Evolutionary conservation across 2,113 vertebrate genomes (phyloP).

Genomic region (Thamnophis sirtalis): DNA sequence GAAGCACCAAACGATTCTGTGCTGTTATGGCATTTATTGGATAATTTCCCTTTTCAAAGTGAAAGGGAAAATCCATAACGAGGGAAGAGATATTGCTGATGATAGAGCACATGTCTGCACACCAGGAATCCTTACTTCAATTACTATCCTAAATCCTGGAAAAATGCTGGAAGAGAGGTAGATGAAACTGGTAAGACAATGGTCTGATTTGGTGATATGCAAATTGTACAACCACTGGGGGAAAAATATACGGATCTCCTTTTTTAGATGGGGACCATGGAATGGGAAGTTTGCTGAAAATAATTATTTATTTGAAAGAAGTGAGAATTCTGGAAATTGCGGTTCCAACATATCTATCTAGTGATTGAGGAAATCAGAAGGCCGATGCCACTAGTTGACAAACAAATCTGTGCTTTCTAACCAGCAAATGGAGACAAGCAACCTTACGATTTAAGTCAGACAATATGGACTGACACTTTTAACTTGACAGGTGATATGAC

Average conservation of each 20-base stretch:
- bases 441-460: conserved; percentile 5
- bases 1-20: neutral
- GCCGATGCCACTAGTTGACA: rapidly evolving
- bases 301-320: neutral
- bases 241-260: neutral
- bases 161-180: neutral
- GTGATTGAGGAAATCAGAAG: neutral
- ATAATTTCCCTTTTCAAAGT: neutral
- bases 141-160: neutral
- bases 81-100: neutral
- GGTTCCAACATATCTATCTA: neutral
- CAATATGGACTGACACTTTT: conserved; percentile 2
- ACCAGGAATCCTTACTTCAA: neutral
- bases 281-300: neutral
- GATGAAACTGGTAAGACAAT: neutral
- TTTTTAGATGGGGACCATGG: neutral
- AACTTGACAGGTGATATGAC: neutral
- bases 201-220: neutral
- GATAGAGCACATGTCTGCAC: neutral
- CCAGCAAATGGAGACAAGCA: neutral
- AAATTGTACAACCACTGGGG: neutral
- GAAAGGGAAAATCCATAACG: neutral
- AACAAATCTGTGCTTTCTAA: neutral
- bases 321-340: neutral
- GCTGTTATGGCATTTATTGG: neutral